These are phyloP conservation scores for Berghia stephanieae DNA, from an alignment of 1,140 invertebrate species.

Conservation along the genomic window DNA sequence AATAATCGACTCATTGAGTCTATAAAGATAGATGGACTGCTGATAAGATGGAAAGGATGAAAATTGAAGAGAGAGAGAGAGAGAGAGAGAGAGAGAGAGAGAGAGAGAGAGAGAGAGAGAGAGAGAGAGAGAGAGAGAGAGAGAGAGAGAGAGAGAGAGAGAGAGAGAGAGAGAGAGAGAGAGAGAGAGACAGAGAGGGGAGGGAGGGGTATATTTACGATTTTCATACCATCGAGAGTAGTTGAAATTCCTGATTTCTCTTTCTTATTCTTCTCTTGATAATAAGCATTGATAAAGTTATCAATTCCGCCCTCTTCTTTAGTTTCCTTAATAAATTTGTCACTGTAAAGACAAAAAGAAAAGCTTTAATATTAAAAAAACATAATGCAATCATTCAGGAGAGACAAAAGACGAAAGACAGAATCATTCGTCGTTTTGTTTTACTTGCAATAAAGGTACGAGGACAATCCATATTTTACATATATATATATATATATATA, in stretches of 20 bases:
- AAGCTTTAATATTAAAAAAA: no score
- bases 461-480: no score
- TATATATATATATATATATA: no score
- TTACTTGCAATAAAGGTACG: no score
- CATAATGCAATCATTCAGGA: no score
- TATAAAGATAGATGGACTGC: background rate
- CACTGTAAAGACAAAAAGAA: no score
- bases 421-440: no score
- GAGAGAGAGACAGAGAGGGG: background rate
- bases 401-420: no score
- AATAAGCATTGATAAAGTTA: slow-evolving; percentile 1
- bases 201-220: background rate
- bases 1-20: background rate
- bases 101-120: background rate
- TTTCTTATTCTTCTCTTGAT: background rate
- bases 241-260: background rate
- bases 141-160: background rate
- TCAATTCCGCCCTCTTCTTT: background rate
- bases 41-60: background rate
- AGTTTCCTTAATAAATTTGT: no score
- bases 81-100: background rate
- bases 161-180: background rate
- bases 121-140: no score
- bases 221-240: background rate
- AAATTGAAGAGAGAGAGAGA: no score